Conservation (phyloP, 2,888 invertebrate genomes). For the Dysmachus trigonus region DNA sequence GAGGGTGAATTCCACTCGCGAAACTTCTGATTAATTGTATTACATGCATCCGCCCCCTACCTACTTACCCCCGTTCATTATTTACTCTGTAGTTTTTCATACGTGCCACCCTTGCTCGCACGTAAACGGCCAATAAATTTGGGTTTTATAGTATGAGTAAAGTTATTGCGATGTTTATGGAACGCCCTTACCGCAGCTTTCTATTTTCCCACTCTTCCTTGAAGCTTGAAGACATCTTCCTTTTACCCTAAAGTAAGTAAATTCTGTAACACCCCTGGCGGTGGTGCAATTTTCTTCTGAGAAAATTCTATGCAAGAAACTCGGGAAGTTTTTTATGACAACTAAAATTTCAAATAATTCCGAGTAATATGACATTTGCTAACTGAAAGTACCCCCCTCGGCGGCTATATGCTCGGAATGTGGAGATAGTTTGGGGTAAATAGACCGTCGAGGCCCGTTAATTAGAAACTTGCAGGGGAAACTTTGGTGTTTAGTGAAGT, state of each 20-base stretch:
- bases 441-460: not conserved
- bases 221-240: not conserved
- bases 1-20: not conserved
- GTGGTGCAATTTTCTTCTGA: not conserved
- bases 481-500: not conserved
- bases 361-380: not conserved
- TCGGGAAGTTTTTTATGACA: slow-evolving; percentile 4
- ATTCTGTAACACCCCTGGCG: not conserved
- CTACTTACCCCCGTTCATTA: not conserved
- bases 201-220: not conserved
- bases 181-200: not conserved
- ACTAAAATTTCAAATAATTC: slow-evolving; percentile 4
- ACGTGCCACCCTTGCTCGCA: not conserved
- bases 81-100: not conserved
- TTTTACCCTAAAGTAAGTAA: not conserved
- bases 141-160: not conserved
- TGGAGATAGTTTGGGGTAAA: not conserved
- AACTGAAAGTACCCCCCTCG: not conserved
- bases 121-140: slow-evolving; percentile 7
- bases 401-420: not conserved
- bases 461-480: slow-evolving; percentile 2
- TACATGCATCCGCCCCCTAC: not conserved
- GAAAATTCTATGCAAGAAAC: not conserved
- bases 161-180: not conserved
- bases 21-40: not conserved